Percentiles rank a stretch among this genome's conserved stretches.
phyloP scores from a whole-genome alignment of 2,113 vertebrate species.

The Pogonocichla stellata region DNA sequence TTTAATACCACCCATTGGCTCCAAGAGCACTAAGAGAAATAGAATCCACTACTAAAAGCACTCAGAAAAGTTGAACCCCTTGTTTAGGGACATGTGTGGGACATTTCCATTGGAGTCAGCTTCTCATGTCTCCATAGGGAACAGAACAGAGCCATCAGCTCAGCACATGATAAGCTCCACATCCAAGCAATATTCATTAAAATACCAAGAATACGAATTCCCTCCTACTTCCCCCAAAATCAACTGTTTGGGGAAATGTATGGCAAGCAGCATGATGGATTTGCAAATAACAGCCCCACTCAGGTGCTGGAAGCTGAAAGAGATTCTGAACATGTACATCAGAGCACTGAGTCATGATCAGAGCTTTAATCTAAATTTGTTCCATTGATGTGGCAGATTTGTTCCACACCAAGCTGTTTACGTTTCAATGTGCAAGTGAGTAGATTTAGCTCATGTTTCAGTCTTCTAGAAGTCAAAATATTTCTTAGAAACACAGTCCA shows the following conservation, averaged over 20 bases:
- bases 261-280: neutral
- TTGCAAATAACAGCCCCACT: neutral
- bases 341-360: neutral
- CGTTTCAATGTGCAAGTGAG: rapidly evolving
- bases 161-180: neutral
- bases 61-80: neutral
- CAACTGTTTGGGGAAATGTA: neutral
- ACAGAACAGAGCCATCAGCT: neutral
- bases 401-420: neutral
- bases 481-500: neutral
- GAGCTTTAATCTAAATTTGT: neutral
- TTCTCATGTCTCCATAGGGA: neutral
- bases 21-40: neutral
- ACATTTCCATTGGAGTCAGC: neutral
- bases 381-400: neutral
- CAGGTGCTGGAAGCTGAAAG: neutral
- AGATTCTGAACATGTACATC: neutral
- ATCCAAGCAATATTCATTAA: neutral
- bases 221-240: neutral
- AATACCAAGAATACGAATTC: neutral
- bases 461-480: neutral
- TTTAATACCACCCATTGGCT: neutral
- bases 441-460: neutral
- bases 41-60: neutral
- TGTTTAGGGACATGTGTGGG: neutral